Percentiles rank a stretch among this genome's conserved stretches.
These are phyloP conservation scores for Cheilosia grossa DNA, from an alignment of 2,888 invertebrate genomes.

Conservation along the genomic window DNA sequence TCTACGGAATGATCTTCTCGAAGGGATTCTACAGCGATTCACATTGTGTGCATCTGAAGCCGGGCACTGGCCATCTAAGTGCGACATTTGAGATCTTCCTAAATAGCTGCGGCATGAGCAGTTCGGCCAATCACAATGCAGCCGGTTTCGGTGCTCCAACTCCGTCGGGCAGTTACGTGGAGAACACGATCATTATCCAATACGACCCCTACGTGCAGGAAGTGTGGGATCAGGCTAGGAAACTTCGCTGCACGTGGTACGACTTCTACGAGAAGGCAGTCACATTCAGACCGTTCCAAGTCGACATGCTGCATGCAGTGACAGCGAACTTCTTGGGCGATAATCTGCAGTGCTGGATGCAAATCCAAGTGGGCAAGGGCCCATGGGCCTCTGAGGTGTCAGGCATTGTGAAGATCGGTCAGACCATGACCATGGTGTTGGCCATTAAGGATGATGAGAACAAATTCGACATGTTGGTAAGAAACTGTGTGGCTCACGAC, in stretches of 20 bases:
- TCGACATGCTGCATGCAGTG: slow-evolving; percentile 97
- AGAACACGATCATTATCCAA: slow-evolving; percentile 97
- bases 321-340: slow-evolving; percentile 98
- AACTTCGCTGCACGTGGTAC: slow-evolving; percentile 97
- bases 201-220: slow-evolving; percentile 97
- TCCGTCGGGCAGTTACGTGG: slow-evolving; percentile 96
- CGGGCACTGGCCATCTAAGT: slow-evolving; percentile 94
- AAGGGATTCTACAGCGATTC: slow-evolving; percentile 96
- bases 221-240: slow-evolving; percentile 96
- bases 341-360: slow-evolving; percentile 98
- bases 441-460: slow-evolving; percentile 98
- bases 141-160: slow-evolving; percentile 93
- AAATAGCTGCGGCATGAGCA: slow-evolving; percentile 96
- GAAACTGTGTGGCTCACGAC: slow-evolving; percentile 97
- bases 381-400: slow-evolving; percentile 99
- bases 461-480: slow-evolving; percentile 97
- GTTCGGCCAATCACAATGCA: slow-evolving; percentile 94
- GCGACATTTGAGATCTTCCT: slow-evolving; percentile 97
- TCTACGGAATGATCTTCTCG: slow-evolving; percentile 98
- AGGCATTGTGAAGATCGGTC: slow-evolving; percentile 97
- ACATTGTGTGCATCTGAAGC: slow-evolving; percentile 95
- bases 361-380: slow-evolving; percentile 97
- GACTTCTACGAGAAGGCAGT: slow-evolving; percentile 98
- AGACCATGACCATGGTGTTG: slow-evolving; percentile 98
- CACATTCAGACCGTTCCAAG: slow-evolving; percentile 97